phyloP scores from a whole-genome alignment of 2,888 invertebrate species.

The Chloroclystis v-ata region DNA sequence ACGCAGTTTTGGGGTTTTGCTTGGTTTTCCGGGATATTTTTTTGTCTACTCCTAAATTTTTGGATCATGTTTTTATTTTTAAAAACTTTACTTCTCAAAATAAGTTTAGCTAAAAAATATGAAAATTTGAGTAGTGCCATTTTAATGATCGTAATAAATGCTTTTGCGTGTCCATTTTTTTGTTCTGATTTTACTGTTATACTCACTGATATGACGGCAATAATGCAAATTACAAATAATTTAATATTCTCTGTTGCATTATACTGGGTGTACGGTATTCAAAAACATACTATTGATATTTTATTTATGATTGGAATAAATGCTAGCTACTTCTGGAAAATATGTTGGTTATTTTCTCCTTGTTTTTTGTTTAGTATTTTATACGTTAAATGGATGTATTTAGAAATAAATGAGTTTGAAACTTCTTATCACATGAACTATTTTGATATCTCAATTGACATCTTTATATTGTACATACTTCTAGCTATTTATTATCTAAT shows the following conservation, averaged over 20 bases:
- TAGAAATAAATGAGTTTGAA: constrained; percentile 31
- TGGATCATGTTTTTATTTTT: constrained; percentile 55
- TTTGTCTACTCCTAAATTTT: constrained; percentile 50
- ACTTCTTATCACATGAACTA: constrained; percentile 38
- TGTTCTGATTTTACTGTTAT: constrained; percentile 57
- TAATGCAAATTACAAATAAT: constrained; percentile 52
- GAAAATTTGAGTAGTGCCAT: constrained; percentile 36
- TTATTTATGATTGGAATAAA: constrained; percentile 70
- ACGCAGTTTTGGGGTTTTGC: constrained; percentile 52
- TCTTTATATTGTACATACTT: constrained; percentile 42
- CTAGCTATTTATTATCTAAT: constrained; percentile 44
- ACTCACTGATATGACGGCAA: constrained; percentile 46
- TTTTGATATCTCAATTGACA: constrained; percentile 33
- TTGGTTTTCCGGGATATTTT: constrained; percentile 55
- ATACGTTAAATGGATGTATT: constrained; percentile 33
- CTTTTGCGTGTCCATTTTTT: constrained; percentile 52
- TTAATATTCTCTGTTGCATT: constrained; percentile 55
- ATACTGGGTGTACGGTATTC: constrained; percentile 64
- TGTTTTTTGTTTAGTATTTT: constrained; percentile 40
- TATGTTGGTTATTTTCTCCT: constrained; percentile 56
- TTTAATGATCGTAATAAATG: constrained; percentile 35
- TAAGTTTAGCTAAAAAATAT: constrained; percentile 35
- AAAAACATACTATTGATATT: constrained; percentile 61
- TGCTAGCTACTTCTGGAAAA: constrained; percentile 59
- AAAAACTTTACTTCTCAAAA: constrained; percentile 38